Base-by-base conservation (phyloP, 1,140 invertebrate species). In the Caerostris darwini region DNA sequence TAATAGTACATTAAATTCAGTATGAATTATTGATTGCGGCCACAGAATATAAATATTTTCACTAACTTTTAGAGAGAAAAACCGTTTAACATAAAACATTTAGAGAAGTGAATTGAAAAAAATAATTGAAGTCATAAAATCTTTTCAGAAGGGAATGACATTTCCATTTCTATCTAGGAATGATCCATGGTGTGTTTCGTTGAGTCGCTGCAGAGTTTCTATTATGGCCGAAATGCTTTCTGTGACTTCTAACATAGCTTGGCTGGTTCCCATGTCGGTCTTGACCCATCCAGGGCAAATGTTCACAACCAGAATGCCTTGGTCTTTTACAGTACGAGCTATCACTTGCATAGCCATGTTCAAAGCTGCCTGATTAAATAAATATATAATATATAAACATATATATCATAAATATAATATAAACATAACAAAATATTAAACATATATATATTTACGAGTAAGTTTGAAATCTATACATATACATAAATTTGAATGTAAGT, bases 121-220 rank as follows among this genome's bases (percentile, higher is more conserved):
- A 6, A 10, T 67, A 17, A 14, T 67, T 14, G 5, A 67, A 6
- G 17, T n/a, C 58, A 0, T 0, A 53, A 34, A 69, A 0, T 10
- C 0, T 67, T 17, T 53, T 88, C 7, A 88, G 54, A 53, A 88
- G 4, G 64, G 4, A 56, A 17, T 6, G 10, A 3, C 12, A 14
- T 77, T n/a, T 77, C 88, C 88, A 54, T 56, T 19, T 71, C 88
- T 14, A 99, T 98, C 97, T 96, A 98, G 50, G 17, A 92, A 92
- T 3, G n/a, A n/a, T 53, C 90, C 90, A 7, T 92, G 90, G 12
- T 92, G n/a, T 2, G 12, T 64, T n/a, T 83, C 81, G n/a, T 82
- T 83, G 2, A 92, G 19, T 12, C 4, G 77, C 5, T 14, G 1
- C 5, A 82, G 7, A 3, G 81, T 81, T 19, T 83, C n/a, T 5